Conservation (phyloP, 2,888 invertebrate species). For the Acrobasis suavella region DNA sequence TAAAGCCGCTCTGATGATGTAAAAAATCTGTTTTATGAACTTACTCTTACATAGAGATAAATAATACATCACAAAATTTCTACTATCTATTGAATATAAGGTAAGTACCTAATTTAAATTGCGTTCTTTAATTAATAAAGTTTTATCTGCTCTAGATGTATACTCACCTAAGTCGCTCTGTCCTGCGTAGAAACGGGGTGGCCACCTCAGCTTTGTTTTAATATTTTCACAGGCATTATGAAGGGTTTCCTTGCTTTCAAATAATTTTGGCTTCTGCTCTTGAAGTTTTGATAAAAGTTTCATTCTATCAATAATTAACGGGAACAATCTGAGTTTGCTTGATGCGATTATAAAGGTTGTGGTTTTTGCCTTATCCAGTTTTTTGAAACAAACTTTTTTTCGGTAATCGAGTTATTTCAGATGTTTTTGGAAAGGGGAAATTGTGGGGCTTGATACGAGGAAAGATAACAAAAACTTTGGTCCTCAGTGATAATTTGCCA, state of each 20-base stretch:
- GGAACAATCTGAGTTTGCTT: conserved; percentile 70
- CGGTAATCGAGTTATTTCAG: conserved; percentile 55
- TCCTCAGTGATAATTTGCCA: not conserved
- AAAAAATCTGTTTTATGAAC: too few relatives aligned
- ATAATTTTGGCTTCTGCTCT: conserved; percentile 81
- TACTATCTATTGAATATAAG: too few relatives aligned
- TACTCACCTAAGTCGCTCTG: conserved; percentile 52
- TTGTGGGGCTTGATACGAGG: conserved; percentile 25
- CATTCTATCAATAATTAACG: conserved; percentile 83
- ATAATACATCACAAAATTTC: too few relatives aligned
- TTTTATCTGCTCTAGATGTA: conserved; percentile 51
- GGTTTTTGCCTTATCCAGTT: conserved; percentile 67
- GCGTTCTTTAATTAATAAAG: conserved; percentile 19
- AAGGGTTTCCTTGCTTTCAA: conserved; percentile 82
- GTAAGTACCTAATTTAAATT: too few relatives aligned
- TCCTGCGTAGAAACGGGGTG: conserved; percentile 69
- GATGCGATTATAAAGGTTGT: conserved; percentile 79
- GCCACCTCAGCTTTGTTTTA: conserved; percentile 82
- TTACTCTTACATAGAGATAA: too few relatives aligned
- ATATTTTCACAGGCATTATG: conserved; percentile 82
- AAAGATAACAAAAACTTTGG: conserved; percentile 4
- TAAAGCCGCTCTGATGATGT: too few relatives aligned
- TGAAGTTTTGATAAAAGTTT: conserved; percentile 83
- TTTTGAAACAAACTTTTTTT: conserved; percentile 51
- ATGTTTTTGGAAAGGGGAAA: conserved; percentile 45